Base-by-base conservation (phyloP, 2,113 vertebrate genomes). In the Pachypanchax playfairii region DNA sequence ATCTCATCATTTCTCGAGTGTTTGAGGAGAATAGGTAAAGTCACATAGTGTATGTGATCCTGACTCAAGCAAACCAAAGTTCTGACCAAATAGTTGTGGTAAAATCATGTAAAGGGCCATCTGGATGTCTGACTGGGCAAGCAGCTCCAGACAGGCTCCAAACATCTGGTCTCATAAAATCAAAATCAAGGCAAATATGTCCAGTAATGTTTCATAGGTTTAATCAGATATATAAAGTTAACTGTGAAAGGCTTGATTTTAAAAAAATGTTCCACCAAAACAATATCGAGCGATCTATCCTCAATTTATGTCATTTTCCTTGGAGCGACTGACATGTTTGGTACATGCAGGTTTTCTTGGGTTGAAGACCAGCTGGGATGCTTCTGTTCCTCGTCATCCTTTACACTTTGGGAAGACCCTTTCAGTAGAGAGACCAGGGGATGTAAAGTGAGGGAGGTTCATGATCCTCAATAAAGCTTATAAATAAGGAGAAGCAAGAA, bases 381-480 rank as follows among this genome's bases (percentile, higher is more conserved):
- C 59, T n/a, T n/a, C n/a, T 53, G 70, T 67, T 86, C 55, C 74
- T 62, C 70, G 61, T 80, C 74, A 73, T 77, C 72, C 71, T 79
- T 69, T 59, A 51, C 74, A 79, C 71, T 63, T 47, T n/a, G n/a
- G n/a, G n/a, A n/a, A n/a, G n/a, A n/a, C n/a, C n/a, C n/a, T n/a
- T n/a, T n/a, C n/a, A n/a, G n/a, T n/a, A n/a, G n/a, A n/a, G n/a
- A n/a, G n/a, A n/a, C n/a, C n/a, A n/a, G n/a, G n/a, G n/a, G n/a
- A n/a, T n/a, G n/a, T n/a, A n/a, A n/a, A 72, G 82, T 70, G 57
- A 82, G 85, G 75, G 68, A 73, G 75, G 69, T 80, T 71, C 35
- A 48, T 75, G 61, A 73, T 65, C 79, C 74, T 83, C 77, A 85
- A 86, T 83, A 72, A 88, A 77, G 87, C 75, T 85, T 88, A 88